Evolutionary conservation across 2,797 vertebrate species (phyloP).

Genomic region (Cephalopachus bancanus): DNA sequence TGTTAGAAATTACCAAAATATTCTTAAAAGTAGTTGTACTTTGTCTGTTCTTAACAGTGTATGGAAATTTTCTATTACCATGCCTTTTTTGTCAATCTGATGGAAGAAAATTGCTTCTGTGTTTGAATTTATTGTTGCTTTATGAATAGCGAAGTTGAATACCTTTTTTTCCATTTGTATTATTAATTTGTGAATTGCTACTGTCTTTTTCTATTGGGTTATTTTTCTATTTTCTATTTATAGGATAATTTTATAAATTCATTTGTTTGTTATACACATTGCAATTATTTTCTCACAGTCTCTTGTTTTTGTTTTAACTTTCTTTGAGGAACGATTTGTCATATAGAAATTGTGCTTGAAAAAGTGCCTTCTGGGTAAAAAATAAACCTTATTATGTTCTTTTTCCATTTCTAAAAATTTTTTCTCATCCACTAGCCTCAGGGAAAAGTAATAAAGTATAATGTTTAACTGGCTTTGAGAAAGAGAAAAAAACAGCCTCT

Average conservation of each 20-base stretch:
- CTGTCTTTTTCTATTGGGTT: background rate
- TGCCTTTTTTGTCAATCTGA: background rate
- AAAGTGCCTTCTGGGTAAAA: background rate
- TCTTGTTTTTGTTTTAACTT: slow-evolving; percentile 46
- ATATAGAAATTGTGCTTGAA: background rate
- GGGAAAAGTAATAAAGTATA: background rate
- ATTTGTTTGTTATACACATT: background rate
- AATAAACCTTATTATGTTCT: background rate
- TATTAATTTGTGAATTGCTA: background rate
- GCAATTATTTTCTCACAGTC: background rate
- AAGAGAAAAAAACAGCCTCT: slow-evolving; percentile 1
- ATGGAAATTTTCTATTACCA: background rate
- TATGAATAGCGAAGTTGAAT: background rate
- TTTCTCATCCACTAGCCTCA: background rate
- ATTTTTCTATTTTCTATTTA: slow-evolving; percentile 36
- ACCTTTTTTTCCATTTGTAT: background rate
- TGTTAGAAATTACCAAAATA: slow-evolving; percentile 1
- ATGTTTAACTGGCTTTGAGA: background rate
- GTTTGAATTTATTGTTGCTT: slow-evolving; percentile 30
- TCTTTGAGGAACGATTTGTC: background rate
- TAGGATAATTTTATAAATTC: background rate
- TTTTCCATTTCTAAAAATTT: background rate
- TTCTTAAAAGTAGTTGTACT: background rate
- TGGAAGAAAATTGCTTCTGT: background rate
- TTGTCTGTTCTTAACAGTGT: background rate